Base-by-base conservation (phyloP, 2,797 vertebrate species). In the Neosilurus hyrtlii region DNA sequence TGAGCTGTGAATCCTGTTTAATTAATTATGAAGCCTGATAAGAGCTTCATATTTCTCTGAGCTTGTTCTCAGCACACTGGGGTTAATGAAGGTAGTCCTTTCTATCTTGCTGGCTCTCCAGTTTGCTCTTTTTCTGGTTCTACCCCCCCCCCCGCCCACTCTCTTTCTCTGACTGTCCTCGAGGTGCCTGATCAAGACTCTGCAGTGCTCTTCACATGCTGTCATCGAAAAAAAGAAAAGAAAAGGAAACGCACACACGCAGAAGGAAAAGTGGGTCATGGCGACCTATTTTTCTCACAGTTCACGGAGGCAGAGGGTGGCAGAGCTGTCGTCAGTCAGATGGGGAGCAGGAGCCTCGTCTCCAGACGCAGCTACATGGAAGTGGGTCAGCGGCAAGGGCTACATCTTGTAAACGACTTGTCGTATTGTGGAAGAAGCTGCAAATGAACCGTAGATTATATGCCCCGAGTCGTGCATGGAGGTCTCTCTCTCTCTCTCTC, bases 241-340 rank as follows among this genome's bases (percentile, higher is more conserved):
- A 92, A 92, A 85, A 85, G 81, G 89, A 73, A 59, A 80, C 30
- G 59, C 26, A 81, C 86, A 83, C 89, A 66, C 67, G 74, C 65
- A 71, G 30, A 75, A 65, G 90, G 88, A 90, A 94, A 95, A 95
- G 92, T 95, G 94, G 94, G 94, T 94, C 94, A 95, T 90, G 91
- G 92, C 89, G 94, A 94, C 94, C 94, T 95, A 95, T 94, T 94
- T 95, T 87, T 83, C 92, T 91, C 91, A 94, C 93, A 94, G 94
- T 94, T 94, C 94, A 94, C 88, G 81, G 91, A 94, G 93, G 92
- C 92, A 93, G 93, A 94, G 93, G 93, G 93, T 95, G 93, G 93
- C 87, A 86, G 92, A 90, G 92, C 92, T 94, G 91, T 92, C 91
- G 93, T 93, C 92, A 91, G 92, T 93, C 92, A 93, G 92, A 92